Percentiles rank a stretch among this genome's conserved stretches.
Conservation (phyloP, 2,113 vertebrate species). For the Etia nguti region DNA sequence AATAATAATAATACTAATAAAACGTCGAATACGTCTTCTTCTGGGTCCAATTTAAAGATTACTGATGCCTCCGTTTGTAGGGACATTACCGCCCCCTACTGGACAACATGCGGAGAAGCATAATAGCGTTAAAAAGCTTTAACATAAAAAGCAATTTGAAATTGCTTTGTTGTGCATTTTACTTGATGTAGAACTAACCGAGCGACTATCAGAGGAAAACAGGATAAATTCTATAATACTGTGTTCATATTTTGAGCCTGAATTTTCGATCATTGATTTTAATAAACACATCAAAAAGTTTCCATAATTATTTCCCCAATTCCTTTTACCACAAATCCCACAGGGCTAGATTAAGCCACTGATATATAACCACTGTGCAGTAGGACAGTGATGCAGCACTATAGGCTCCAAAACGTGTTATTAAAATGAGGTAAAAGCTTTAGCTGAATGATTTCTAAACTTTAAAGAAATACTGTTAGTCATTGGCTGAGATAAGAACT, state of each 20-base stretch:
- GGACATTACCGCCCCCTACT: neutral
- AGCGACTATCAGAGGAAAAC: neutral
- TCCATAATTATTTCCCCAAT: neutral
- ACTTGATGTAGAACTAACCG: neutral
- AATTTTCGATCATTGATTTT: neutral
- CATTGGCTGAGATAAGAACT: neutral
- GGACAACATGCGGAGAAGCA: neutral
- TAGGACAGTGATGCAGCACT: neutral
- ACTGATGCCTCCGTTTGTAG: neutral
- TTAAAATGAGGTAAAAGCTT: too few species aligned
- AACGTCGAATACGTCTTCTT: neutral
- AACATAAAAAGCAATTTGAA: neutral
- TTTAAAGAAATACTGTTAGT: neutral
- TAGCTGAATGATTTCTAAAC: neutral
- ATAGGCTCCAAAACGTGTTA: too few species aligned
- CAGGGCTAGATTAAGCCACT: neutral
- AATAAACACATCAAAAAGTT: neutral
- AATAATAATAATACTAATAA: neutral
- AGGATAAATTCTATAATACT: neutral
- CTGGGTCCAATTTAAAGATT: neutral
- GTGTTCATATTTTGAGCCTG: neutral
- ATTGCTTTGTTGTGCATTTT: neutral
- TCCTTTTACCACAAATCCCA: neutral
- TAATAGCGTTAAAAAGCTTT: neutral
- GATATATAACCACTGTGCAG: neutral